Base-by-base conservation (phyloP, 2,113 vertebrate genomes). In the Eolophus roseicapilla region DNA sequence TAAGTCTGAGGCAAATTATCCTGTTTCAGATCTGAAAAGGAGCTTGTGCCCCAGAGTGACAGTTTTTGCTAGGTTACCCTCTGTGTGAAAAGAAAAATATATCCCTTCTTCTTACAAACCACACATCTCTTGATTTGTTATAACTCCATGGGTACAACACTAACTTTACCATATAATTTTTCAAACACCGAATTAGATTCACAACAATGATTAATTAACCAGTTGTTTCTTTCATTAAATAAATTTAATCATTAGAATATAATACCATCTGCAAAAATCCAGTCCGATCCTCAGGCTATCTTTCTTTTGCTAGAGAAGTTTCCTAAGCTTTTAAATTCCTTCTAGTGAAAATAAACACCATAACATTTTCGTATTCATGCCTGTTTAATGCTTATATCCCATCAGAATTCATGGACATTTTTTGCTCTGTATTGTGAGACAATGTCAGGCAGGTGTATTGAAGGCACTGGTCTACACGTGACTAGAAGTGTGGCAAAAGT, bases 351-450 rank as follows among this genome's bases (percentile, higher is more conserved):
- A 73, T 35, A 71, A 70, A 39, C 8, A 47, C 2, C 39, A 29
- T 39, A 43, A 20, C 5, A 0, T 35, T 67, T 83, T 63, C 0
- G 0, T 46, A 65, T n/a, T 43, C 16, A 21, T 14, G 24, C 5
- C 10, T 64, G 13, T 37, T 46, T 88, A 49, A 35, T 52, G 20
- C 6, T 65, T 64, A 16, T 23, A 52, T 65, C 2, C 33, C 12
- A 60, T 44, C 76, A 80, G 8, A 59, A 50, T 47, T 60, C 3
- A 50, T 28, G 16, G 12, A 17, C 9, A 3, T 19, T 7, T 88
- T 82, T 86, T 88, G 5, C 37, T 75, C 10, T 69, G 0, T 73
- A 29, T 50, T 52, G 11, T 43, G 50, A 68, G 12, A 55, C 6
- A 63, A 24, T 14, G 35, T 29, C 52, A 79, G 17, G 11, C 5